phyloP scores from a whole-genome alignment of 2,888 invertebrate genomes.

The Lordiphosa fenestrarum region DNA sequence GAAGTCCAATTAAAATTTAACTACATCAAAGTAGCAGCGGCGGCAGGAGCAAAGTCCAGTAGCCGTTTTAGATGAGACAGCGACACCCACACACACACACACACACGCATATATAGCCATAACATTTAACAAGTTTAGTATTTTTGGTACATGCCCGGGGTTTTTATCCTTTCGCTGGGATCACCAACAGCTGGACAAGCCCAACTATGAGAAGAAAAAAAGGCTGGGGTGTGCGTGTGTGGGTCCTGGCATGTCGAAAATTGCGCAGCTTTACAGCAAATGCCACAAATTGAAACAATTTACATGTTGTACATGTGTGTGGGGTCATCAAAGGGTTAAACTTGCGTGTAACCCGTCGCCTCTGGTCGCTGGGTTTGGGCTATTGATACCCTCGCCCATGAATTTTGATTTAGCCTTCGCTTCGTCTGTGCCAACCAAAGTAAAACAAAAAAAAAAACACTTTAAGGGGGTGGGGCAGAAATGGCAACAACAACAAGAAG shows the following conservation, averaged over 20 bases:
- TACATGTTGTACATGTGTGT: slow-evolving; percentile 69
- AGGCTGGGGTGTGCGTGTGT: slow-evolving; percentile 11
- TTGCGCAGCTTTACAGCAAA: slow-evolving; percentile 73
- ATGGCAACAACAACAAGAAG: slow-evolving; percentile 40
- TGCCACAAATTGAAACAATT: slow-evolving; percentile 76
- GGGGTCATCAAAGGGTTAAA: slow-evolving; percentile 70
- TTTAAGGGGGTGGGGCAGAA: slow-evolving; percentile 11
- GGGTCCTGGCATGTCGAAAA: slow-evolving; percentile 70
- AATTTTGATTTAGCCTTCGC: slow-evolving; percentile 75
- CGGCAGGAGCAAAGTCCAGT: slow-evolving; percentile 41
- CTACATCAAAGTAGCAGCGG: slow-evolving; percentile 73
- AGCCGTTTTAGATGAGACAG: slow-evolving; percentile 55
- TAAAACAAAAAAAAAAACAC: slow-evolving; percentile 11
- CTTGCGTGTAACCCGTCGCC: slow-evolving; percentile 63
- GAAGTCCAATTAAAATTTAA: slow-evolving; percentile 77
- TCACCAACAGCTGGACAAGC: slow-evolving; percentile 65
- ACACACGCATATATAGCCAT: slow-evolving; percentile 32
- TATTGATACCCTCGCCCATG: slow-evolving; percentile 73
- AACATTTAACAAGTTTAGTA: slow-evolving; percentile 72
- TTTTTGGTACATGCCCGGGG: slow-evolving; percentile 35
- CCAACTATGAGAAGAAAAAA: slow-evolving; percentile 44
- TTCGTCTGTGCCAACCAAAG: slow-evolving; percentile 9
- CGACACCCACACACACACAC: slow-evolving; percentile 12
- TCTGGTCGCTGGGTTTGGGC: slow-evolving; percentile 25
- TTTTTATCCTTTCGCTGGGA: slow-evolving; percentile 36